Evolutionary conservation across 2,797 vertebrate species (phyloP), one percentile per base, ranked within the genome.

Genomic region (Myripristis murdjan): DNA sequence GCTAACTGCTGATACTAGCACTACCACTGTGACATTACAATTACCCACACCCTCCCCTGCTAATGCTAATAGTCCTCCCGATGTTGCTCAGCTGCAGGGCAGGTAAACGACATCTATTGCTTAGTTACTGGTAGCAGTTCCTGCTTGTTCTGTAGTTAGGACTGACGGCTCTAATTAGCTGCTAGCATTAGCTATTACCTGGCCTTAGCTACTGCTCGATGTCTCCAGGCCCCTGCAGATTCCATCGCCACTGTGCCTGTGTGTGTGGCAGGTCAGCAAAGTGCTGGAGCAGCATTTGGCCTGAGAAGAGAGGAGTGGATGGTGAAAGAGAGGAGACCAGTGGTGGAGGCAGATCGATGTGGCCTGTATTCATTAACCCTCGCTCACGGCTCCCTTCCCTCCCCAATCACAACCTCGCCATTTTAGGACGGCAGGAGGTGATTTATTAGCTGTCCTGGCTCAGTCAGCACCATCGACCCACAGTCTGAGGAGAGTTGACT

Each of bases 381-480:
- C 86, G 61, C 91, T 92, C 90, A 90, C 60, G 73, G 86, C 86
- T 90, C 79, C 91, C 82, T 91, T 91, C 85, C 89, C 87, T 90
- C 79, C 86, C 81, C 90, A 90, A 91, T 92, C 90, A 91, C 89
- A 87, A 85, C 82, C 76, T 82, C 70, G 65, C 91, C 90, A 91
- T 92, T 92, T 92, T 91, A 89, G 90, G 80, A 89, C 70, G 79
- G 90, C 89, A 77, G 88, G 83, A 86, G 89, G 91, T 93, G 93
- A 95, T 94, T 94, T 95, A 94, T 94, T 93, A 93, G 92, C 90
- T 91, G 91, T 93, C 93, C 89, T 87, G 90, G 90, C 89, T 86
- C 90, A 90, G 90, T 94, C 90, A 93, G 91, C 92, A 91, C 84
- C 87, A 91, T 92, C 84, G 87, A 93, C 92, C 91, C 91, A 85